A percentile compares a stretch with the other conserved stretches of the same genome.
Evolutionary conservation across 2,797 vertebrate genomes (phyloP).

Genomic region (Taeniopygia guttata): DNA sequence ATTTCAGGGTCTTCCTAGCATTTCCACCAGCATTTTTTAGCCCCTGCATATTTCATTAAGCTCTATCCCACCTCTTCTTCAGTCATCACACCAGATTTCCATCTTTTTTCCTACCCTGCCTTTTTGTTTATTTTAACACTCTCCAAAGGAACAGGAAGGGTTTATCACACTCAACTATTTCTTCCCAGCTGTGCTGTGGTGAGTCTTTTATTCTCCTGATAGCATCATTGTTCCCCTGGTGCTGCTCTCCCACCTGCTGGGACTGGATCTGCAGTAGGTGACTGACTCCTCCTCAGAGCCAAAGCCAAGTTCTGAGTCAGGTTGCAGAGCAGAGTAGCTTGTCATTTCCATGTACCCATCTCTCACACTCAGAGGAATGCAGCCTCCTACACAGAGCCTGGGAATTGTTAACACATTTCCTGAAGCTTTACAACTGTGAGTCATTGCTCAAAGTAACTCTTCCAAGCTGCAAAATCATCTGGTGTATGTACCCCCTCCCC

Average conservation of each 20-base stretch:
- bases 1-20: neutral
- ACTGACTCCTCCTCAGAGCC: slow-evolving; percentile 1
- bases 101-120: neutral
- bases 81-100: neutral
- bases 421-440: slow-evolving; percentile 42
- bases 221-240: neutral
- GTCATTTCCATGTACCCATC: slow-evolving; percentile 46
- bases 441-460: slow-evolving; percentile 46
- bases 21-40: neutral
- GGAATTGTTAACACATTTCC: slow-evolving; percentile 58
- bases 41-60: neutral
- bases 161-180: slow-evolving; percentile 29
- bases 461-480: slow-evolving; percentile 29
- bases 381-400: slow-evolving; percentile 51
- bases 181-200: neutral
- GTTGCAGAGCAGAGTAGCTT: neutral
- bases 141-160: neutral
- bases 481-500: neutral
- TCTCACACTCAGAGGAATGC: slow-evolving; percentile 30
- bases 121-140: slow-evolving; percentile 35
- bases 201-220: neutral
- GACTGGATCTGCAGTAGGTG: slow-evolving; percentile 32
- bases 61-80: neutral
- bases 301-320: slow-evolving; percentile 57
- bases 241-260: slow-evolving; percentile 41